phyloP scores from a whole-genome alignment of 2,888 invertebrate genomes.

The Melinopterus prodromus region DNA sequence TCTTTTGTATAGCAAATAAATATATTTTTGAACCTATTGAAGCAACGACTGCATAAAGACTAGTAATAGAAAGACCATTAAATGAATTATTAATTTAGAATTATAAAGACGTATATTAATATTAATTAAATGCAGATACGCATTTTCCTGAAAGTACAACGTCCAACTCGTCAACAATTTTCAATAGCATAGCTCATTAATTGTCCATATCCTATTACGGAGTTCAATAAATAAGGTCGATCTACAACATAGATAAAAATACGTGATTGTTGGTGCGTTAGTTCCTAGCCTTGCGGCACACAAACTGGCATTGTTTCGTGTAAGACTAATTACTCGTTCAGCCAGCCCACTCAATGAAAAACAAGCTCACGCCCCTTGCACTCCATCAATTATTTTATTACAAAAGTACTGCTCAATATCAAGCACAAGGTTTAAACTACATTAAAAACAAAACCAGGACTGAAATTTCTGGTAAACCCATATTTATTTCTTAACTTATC shows the following conservation, averaged over 20 bases:
- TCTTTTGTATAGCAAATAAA: too few relatives aligned
- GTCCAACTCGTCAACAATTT: not conserved
- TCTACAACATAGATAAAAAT: not conserved
- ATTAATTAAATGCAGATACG: too few relatives aligned
- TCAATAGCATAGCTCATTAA: not conserved
- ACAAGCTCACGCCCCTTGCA: not conserved
- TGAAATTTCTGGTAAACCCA: not conserved
- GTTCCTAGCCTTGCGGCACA: not conserved
- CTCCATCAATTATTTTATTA: not conserved
- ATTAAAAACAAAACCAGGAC: not conserved
- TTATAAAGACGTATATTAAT: too few relatives aligned
- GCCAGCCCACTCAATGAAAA: conserved; percentile 4
- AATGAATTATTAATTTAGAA: too few relatives aligned
- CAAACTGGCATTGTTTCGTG: not conserved
- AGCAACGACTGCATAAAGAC: too few relatives aligned
- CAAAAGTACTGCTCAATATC: not conserved
- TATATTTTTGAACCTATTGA: too few relatives aligned
- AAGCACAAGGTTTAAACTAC: not conserved
- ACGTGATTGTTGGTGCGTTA: not conserved
- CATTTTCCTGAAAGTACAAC: not conserved
- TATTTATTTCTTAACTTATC: not conserved
- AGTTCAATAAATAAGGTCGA: conserved; percentile 4
- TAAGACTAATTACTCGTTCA: not conserved
- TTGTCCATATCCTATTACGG: not conserved
- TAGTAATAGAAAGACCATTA: too few relatives aligned